These are phyloP conservation scores for Acanthiza pusilla DNA, from an alignment of 2,797 vertebrate species.

Conservation along the genomic window DNA sequence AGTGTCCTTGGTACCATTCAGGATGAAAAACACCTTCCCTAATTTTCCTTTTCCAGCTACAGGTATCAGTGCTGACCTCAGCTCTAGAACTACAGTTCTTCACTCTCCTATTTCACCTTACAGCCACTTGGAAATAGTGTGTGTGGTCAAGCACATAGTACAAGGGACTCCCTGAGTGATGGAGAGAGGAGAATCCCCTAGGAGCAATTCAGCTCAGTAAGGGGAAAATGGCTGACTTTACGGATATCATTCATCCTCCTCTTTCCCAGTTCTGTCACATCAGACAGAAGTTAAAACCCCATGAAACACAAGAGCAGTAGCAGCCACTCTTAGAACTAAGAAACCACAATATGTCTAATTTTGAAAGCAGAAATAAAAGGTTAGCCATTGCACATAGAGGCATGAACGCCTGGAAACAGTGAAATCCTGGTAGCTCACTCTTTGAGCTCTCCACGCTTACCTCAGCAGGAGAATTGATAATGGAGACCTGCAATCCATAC, in stretches of 20 bases:
- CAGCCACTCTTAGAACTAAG: not conserved
- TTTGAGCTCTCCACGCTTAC: constrained; percentile 64
- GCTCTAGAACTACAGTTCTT: not conserved
- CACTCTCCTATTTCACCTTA: not conserved
- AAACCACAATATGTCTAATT: not conserved
- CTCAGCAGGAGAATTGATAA: constrained; percentile 82
- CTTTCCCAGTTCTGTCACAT: not conserved
- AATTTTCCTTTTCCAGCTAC: not conserved
- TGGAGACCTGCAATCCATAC: constrained; percentile 76
- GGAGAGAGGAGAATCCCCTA: not conserved
- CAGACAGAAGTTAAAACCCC: not conserved
- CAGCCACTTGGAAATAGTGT: not conserved
- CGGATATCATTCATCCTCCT: not conserved
- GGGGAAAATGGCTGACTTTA: not conserved
- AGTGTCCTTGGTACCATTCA: not conserved
- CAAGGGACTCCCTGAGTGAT: not conserved
- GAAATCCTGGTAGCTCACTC: not conserved
- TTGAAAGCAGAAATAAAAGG: not conserved
- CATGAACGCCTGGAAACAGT: not conserved
- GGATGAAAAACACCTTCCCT: not conserved
- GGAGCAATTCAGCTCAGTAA: not conserved
- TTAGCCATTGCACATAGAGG: not conserved
- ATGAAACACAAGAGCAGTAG: not conserved
- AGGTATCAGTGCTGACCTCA: not conserved
- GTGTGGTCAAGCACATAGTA: not conserved